These are phyloP conservation scores for Netelia virgata DNA, from an alignment of 2,888 invertebrate species.

Conservation along the genomic window DNA sequence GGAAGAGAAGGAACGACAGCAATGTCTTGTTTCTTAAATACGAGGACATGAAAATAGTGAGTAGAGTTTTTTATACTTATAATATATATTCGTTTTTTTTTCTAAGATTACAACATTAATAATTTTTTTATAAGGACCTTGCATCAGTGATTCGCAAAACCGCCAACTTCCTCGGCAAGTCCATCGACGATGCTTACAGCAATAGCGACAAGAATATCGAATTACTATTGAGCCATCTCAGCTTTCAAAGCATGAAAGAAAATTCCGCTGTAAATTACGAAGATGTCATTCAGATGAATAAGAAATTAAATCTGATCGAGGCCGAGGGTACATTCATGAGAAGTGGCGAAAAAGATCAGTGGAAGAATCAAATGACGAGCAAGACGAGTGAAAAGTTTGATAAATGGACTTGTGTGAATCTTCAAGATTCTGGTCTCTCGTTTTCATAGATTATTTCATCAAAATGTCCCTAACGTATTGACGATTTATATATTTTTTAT, in stretches of 20 bases:
- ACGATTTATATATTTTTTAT: too few relatives aligned
- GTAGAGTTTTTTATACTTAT: slow-evolving; percentile 46
- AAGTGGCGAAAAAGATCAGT: slow-evolving; percentile 85
- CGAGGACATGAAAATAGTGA: slow-evolving; percentile 80
- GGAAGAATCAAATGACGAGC: slow-evolving; percentile 82
- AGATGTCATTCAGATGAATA: slow-evolving; percentile 80
- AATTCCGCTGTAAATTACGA: slow-evolving; percentile 88
- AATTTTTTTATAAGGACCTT: slow-evolving; percentile 82
- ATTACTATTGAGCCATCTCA: slow-evolving; percentile 85
- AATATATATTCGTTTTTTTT: neutral
- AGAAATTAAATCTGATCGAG: slow-evolving; percentile 80
- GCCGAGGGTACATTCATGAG: slow-evolving; percentile 85
- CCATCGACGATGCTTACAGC: slow-evolving; percentile 48
- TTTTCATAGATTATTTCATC: slow-evolving; percentile 9
- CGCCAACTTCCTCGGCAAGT: slow-evolving; percentile 83
- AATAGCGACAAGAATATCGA: slow-evolving; percentile 79
- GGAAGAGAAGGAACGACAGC: slow-evolving; percentile 70
- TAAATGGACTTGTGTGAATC: slow-evolving; percentile 83
- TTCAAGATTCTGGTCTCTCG: slow-evolving; percentile 76
- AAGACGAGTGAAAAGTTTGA: slow-evolving; percentile 85
- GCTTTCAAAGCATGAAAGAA: slow-evolving; percentile 87
- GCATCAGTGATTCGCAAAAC: slow-evolving; percentile 83
- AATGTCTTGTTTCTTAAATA: slow-evolving; percentile 78
- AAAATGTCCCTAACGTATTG: too few relatives aligned
- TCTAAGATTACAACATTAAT: neutral